Conservation (phyloP, 2,797 vertebrate species). For the Amniataba percoides region DNA sequence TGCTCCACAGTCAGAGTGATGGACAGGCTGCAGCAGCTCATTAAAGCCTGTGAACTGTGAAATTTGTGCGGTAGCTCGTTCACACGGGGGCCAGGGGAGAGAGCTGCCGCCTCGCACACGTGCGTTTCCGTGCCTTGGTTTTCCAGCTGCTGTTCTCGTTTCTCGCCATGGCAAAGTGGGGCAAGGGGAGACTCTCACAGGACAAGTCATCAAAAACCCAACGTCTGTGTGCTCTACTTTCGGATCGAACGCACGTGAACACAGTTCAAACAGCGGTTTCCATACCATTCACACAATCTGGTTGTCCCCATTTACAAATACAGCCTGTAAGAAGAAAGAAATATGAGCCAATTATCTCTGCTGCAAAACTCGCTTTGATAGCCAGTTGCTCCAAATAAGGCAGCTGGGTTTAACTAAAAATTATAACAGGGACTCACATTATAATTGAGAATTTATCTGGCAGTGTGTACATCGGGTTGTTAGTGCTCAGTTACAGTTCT, state of each 20-base stretch:
- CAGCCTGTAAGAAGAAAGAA: slow-evolving; percentile 19
- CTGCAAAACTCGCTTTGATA: slow-evolving; percentile 34
- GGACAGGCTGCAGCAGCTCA: slow-evolving; percentile 76
- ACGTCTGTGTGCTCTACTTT: slow-evolving; percentile 61
- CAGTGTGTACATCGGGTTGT: slow-evolving; percentile 7
- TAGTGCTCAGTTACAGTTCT: slow-evolving; percentile 29
- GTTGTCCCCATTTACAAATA: slow-evolving; percentile 49
- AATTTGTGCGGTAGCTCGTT: slow-evolving; percentile 55
- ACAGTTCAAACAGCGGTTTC: slow-evolving; percentile 70
- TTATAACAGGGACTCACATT: slow-evolving; percentile 31
- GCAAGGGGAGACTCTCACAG: slow-evolving; percentile 74
- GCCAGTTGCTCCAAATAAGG: slow-evolving; percentile 46
- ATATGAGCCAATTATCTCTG: slow-evolving; percentile 42
- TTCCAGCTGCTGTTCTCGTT: slow-evolving; percentile 76
- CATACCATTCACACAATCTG: slow-evolving; percentile 39
- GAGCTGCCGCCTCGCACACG: slow-evolving; percentile 55
- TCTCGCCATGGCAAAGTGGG: slow-evolving; percentile 71
- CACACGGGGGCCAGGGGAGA: slow-evolving; percentile 22
- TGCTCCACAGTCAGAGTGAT: slow-evolving; percentile 67
- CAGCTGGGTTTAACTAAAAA: slow-evolving; percentile 51
- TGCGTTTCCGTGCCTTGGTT: slow-evolving; percentile 60
- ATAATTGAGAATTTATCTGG: slow-evolving; percentile 30
- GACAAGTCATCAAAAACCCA: slow-evolving; percentile 69
- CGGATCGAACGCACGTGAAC: slow-evolving; percentile 37
- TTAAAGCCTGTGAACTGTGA: slow-evolving; percentile 79